These are phyloP conservation scores for Alexandromys fortis DNA, from an alignment of 2,113 vertebrate species.

Conservation along the genomic window DNA sequence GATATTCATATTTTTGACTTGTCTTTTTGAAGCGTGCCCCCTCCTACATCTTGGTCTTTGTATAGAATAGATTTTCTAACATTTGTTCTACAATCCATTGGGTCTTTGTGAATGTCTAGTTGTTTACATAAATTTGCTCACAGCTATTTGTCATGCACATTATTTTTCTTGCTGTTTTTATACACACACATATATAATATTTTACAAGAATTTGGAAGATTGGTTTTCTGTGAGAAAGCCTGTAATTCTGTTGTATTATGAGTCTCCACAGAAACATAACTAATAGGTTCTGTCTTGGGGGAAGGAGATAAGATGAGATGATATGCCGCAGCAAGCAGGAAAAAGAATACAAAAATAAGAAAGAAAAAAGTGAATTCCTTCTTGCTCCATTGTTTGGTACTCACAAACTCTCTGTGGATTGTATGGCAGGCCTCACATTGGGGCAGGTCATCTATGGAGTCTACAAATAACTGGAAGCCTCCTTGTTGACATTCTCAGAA, in stretches of 20 bases:
- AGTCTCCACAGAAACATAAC: not conserved
- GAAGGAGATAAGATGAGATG: not conserved
- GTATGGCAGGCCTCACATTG: not conserved
- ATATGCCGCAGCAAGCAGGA: not conserved
- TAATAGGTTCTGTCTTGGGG: not conserved
- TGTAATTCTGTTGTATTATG: not conserved
- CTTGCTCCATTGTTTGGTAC: not conserved
- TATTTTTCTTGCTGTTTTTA: not conserved
- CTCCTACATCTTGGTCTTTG: too few relatives aligned
- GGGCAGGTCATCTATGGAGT: not conserved
- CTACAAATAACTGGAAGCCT: not conserved
- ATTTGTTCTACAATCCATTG: not conserved
- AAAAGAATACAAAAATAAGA: not conserved
- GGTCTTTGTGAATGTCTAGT: not conserved
- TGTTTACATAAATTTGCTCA: not conserved
- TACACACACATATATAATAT: not conserved
- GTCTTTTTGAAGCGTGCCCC: not conserved
- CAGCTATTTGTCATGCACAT: not conserved
- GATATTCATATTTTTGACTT: not conserved
- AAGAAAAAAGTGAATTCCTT: not conserved
- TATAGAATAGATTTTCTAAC: not conserved
- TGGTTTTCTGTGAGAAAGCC: not conserved
- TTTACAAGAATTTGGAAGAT: not conserved
- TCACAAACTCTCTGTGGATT: not conserved
- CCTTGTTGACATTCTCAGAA: not conserved